Base-by-base conservation (phyloP, 2,888 invertebrate species). In the Linnaemya tessellans region DNA sequence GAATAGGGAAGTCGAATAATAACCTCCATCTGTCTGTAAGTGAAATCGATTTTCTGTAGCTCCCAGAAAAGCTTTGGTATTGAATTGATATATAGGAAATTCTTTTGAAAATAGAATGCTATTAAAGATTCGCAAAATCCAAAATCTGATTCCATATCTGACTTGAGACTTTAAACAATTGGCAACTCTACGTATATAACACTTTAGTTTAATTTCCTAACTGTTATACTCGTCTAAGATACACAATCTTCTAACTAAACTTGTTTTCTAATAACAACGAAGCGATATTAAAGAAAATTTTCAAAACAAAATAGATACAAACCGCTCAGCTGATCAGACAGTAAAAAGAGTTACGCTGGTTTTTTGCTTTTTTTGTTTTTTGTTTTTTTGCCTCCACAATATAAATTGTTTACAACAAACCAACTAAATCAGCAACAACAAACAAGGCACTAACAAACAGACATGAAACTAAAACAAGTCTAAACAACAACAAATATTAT, bases 401-500 rank as follows among this genome's bases (percentile, higher is more conserved):
- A 54, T 64, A 38, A 70, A 85, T 79, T 79, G 84, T 82, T 79
- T 84, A 81, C 22, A 79, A 46, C 8, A 77, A 80, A 84, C 70
- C 49, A 49, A 49, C 71, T 25, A 49, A 15, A 60, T 30, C 11
- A 51, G 43, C 43, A 51, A 68, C 15, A 73, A 43, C 5, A 54
- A 68, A 0, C 51, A 62, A 49, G 30, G 51, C 3, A 30, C 30
- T 30, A 73, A 20, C 25, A 75, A 79, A 82, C 56, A 70, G 62
- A 70, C 60, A 54, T 79, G 58, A 85, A 79, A 85, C 60, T 65
- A 60, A 85, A 85, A 85, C 84, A 82, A 82, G 78, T 85, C 78
- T 79, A 79, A 81, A 74, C 78, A 81, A 58, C 71, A 80, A 77
- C 64, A 84, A 73, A 84, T 22, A 43, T 73, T 64, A 71, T 60